phyloP scores from a whole-genome alignment of 2,113 vertebrate genomes.

The Elachura formosa region DNA sequence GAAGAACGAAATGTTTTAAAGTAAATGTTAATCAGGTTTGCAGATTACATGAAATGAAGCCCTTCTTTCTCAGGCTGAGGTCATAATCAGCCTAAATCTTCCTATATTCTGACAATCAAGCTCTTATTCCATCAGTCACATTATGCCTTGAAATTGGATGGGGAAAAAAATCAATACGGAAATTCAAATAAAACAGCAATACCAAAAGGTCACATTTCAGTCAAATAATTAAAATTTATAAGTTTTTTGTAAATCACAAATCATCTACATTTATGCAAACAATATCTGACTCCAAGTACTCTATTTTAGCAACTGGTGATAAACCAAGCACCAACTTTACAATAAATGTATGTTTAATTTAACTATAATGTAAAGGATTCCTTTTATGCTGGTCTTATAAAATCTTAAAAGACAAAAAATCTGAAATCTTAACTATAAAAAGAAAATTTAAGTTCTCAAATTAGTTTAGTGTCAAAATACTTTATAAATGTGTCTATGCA shows the following conservation, averaged over 20 bases:
- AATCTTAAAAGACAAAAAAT: too few relatives aligned
- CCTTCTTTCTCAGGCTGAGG: accelerated
- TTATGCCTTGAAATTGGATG: neutral
- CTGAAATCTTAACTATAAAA: neutral
- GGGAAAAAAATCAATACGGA: neutral
- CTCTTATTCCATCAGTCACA: neutral
- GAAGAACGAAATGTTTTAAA: neutral
- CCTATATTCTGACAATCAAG: neutral
- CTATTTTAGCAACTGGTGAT: neutral
- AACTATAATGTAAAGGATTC: neutral
- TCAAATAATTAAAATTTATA: neutral
- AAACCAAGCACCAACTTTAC: neutral
- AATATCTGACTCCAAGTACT: neutral
- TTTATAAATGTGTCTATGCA: neutral
- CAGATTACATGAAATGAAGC: neutral
- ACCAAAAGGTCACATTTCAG: neutral
- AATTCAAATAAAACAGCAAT: too few relatives aligned
- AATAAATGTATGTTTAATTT: neutral
- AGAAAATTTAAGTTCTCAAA: neutral
- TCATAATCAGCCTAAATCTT: neutral
- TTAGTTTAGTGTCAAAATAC: neutral
- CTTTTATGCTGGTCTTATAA: neutral
- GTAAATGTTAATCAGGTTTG: neutral
- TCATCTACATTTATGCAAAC: neutral
- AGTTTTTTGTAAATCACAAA: neutral